phyloP scores from a whole-genome alignment of 2,113 vertebrate species.

The Urocolius indicus region DNA sequence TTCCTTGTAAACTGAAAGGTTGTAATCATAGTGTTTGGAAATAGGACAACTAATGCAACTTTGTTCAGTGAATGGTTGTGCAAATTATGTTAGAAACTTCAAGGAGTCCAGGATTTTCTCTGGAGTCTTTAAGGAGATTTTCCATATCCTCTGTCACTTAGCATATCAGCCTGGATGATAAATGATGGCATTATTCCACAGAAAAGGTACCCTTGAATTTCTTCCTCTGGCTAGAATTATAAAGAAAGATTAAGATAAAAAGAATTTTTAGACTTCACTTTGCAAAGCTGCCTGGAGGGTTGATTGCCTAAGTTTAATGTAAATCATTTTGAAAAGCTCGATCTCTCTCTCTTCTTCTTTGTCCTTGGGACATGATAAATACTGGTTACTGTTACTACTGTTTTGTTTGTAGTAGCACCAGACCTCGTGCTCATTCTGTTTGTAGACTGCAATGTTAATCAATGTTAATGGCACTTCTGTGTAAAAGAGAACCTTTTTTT shows the following conservation, averaged over 20 bases:
- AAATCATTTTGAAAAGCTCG: neutral
- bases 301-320: constrained; percentile 11
- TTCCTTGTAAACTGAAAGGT: neutral
- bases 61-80: neutral
- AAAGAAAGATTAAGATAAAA: constrained; percentile 35
- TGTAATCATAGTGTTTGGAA: neutral
- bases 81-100: neutral
- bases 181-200: neutral
- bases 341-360: neutral
- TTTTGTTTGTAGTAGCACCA: neutral
- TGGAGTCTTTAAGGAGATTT: neutral
- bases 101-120: neutral
- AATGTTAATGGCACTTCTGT: neutral
- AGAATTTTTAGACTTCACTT: neutral
- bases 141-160: neutral
- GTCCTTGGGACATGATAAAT: neutral
- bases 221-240: constrained; percentile 38
- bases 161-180: neutral
- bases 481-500: neutral
- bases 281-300: neutral
- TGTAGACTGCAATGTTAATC: neutral
- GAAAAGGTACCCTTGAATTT: constrained; percentile 28
- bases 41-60: neutral
- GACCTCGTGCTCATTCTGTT: neutral
- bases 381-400: neutral